Base-by-base conservation (phyloP, 2,888 invertebrate species). In the Cosmia pyralina region DNA sequence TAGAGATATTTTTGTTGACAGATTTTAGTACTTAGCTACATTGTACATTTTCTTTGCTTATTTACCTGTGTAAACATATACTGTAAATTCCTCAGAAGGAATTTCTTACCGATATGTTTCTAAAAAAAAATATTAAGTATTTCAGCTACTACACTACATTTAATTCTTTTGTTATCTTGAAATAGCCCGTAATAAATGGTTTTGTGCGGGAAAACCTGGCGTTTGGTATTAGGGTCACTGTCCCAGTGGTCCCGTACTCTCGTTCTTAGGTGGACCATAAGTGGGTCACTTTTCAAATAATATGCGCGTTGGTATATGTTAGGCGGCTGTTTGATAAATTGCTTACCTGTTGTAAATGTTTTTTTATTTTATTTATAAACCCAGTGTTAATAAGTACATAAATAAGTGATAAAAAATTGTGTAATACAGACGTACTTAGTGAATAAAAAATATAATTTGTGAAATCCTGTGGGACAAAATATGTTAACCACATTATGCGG, bases 221-320 rank as follows among this genome's bases (percentile, higher is more conserved):
- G 48, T 63, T 38, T 38, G 52, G 22, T 60, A 69, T 73, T 63
- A 60, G 22, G 73, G 81, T 55, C 74, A 60, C n/a, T 64, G 69
- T 73, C 11, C 59, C 69, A 77, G 22, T 72, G 41, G 11, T 55
- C 66, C 22, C 38, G 38, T 81, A 70, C 52, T 70, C 69, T 46
- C 48, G 13, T 62, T 80, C 53, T 67, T 64, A 58, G 38, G 63
- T 28, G 22, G 48, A n/a, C 11, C 72, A 15, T 50, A n/a, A 63
- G 22, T 77, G 59, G 72, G 72, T 77, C 75, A 83, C 13, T 34
- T 71, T 44, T 69, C 52, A 77, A 60, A 58, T 52, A 50, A 28
- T 58, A 28, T 34, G 28, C 17, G n/a, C 41, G 34, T 82, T 48
- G 46, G n/a, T 63, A 38, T 52, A n/a, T 48, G 34, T 7, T 38